phyloP scores from a whole-genome alignment of 2,888 invertebrate genomes.

The Globia sparganii region DNA sequence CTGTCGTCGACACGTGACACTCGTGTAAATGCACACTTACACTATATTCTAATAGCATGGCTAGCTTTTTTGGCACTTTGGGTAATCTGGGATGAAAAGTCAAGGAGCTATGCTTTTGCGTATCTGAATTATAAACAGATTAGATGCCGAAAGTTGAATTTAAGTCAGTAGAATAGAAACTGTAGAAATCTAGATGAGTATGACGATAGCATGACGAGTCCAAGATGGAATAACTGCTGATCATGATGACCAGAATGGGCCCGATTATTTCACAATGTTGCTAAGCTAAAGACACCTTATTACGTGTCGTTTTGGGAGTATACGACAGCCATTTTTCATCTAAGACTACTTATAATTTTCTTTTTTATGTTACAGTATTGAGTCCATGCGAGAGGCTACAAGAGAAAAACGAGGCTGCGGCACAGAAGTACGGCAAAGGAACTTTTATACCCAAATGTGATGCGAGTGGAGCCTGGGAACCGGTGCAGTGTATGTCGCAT shows the following conservation, averaged over 20 bases:
- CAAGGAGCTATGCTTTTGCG: background rate
- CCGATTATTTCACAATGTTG: background rate
- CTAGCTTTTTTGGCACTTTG: slow-evolving; percentile 10
- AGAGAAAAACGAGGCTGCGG: slow-evolving; percentile 94
- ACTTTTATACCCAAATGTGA: slow-evolving; percentile 95
- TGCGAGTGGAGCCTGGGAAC: slow-evolving; percentile 94
- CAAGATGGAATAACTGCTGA: background rate
- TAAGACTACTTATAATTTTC: slow-evolving; percentile 1
- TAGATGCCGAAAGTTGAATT: background rate
- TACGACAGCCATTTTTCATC: background rate
- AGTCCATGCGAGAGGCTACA: slow-evolving; percentile 95
- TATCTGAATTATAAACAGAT: background rate
- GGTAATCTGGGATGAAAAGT: background rate
- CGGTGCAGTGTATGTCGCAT: slow-evolving; percentile 94
- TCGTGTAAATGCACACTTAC: background rate
- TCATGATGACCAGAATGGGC: too few relatives aligned
- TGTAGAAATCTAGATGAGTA: background rate
- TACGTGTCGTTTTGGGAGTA: background rate
- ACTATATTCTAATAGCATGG: slow-evolving; percentile 60
- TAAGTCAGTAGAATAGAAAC: background rate
- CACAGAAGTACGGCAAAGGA: slow-evolving; percentile 93
- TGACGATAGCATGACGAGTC: background rate
- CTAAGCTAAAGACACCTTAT: background rate
- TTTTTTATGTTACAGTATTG: slow-evolving; percentile 87
- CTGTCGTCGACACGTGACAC: background rate